Conservation (phyloP, 1,140 invertebrate species). For the Trichogramma pretiosum region DNA sequence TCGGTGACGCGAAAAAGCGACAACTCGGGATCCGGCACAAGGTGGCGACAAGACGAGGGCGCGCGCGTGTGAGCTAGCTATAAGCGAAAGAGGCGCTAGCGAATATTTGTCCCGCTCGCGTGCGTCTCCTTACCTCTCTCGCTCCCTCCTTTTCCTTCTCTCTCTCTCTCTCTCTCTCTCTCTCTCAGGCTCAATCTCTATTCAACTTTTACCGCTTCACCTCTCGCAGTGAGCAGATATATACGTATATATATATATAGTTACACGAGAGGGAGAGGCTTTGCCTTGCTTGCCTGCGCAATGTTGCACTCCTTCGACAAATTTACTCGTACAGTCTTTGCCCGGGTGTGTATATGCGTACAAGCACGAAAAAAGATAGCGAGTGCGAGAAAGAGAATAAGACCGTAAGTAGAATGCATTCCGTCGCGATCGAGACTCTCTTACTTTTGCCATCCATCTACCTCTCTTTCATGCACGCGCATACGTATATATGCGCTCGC, state of each 20-base stretch:
- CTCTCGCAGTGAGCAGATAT: no score
- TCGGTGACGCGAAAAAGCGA: not conserved
- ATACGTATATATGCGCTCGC: not conserved
- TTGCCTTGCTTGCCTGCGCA: no score
- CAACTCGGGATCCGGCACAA: not conserved
- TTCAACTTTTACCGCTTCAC: no score
- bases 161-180: no score
- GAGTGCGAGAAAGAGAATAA: not conserved
- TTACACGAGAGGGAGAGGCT: no score
- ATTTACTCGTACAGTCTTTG: no score
- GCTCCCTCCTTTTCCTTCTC: not conserved
- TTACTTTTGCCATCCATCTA: not conserved
- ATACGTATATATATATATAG: no score
- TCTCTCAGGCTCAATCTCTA: constrained; percentile 3
- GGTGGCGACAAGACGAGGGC: constrained; percentile 7
- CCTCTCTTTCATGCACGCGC: not conserved
- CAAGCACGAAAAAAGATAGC: no score
- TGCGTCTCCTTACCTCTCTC: no score
- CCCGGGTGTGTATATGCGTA: no score
- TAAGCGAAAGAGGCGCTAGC: constrained; percentile 11
- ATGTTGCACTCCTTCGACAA: no score
- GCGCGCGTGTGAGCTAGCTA: constrained; percentile 7
- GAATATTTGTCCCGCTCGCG: no score
- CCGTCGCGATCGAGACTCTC: not conserved
- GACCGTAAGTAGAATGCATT: not conserved